Conservation (phyloP, 2,797 vertebrate species). For the Pseudochirops corinnae region DNA sequence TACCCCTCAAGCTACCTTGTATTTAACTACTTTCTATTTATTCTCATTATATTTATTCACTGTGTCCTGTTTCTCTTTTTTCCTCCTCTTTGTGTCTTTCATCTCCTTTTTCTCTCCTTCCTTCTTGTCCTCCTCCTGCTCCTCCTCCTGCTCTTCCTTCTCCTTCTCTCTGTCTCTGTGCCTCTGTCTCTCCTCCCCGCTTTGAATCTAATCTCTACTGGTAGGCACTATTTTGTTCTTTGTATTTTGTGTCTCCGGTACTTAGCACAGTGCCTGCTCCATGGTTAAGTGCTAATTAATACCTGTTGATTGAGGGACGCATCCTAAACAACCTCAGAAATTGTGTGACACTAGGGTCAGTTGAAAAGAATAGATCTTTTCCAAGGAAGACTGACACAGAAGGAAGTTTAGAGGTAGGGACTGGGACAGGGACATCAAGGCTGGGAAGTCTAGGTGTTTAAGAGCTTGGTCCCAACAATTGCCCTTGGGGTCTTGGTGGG, state of each 20-base stretch:
- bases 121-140: too few species aligned
- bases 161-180: background rate
- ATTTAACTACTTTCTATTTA: background rate
- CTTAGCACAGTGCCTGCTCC: background rate
- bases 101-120: background rate
- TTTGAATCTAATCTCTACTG: background rate
- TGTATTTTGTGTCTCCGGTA: background rate
- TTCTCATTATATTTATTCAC: background rate
- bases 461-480: background rate
- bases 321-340: background rate
- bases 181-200: background rate
- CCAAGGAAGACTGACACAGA: background rate
- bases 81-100: too few species aligned
- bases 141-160: too few species aligned
- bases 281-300: background rate
- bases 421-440: background rate
- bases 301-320: background rate
- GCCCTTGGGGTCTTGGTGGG: background rate
- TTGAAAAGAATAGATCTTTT: background rate
- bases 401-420: background rate
- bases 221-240: background rate
- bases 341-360: background rate
- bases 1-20: background rate
- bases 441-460: background rate
- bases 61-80: background rate